Conservation (phyloP, 2,113 vertebrate genomes). For the Grus americana region DNA sequence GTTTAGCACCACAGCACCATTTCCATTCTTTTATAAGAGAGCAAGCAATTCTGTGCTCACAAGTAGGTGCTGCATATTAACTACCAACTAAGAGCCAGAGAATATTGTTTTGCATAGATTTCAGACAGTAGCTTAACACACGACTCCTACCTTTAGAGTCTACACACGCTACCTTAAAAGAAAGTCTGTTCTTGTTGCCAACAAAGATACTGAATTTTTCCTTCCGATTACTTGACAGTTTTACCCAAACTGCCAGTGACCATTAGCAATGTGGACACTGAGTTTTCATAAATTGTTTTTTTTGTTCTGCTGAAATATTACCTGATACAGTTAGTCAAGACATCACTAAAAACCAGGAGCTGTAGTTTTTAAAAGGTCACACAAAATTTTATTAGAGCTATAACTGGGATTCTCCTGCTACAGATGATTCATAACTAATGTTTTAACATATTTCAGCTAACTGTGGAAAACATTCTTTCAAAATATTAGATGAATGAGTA, state of each 20-base stretch:
- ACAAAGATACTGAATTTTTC: not conserved
- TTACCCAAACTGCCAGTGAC: not conserved
- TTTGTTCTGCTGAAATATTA: not conserved
- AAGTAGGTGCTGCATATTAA: not conserved
- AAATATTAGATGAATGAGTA: not conserved
- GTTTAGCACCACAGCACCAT: not conserved
- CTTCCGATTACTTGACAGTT: not conserved
- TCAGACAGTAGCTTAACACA: slow-evolving; percentile 13
- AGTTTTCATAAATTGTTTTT: not conserved
- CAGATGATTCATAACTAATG: not conserved
- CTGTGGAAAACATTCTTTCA: not conserved
- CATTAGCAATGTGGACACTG: not conserved
- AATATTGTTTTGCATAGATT: slow-evolving; percentile 14
- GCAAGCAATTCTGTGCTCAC: not conserved
- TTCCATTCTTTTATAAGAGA: not conserved
- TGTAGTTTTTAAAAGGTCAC: not conserved
- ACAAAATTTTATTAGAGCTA: not conserved
- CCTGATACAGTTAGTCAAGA: not conserved
- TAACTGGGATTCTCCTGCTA: not conserved
- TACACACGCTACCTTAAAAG: not conserved
- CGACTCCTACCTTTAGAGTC: not conserved
- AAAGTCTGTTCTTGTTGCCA: not conserved
- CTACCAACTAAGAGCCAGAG: not conserved
- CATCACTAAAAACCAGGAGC: not conserved
- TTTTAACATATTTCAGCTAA: not conserved